Base-by-base conservation (phyloP, 37 sponge, comb jelly and placozoan species). In the Agelas oroides region DNA sequence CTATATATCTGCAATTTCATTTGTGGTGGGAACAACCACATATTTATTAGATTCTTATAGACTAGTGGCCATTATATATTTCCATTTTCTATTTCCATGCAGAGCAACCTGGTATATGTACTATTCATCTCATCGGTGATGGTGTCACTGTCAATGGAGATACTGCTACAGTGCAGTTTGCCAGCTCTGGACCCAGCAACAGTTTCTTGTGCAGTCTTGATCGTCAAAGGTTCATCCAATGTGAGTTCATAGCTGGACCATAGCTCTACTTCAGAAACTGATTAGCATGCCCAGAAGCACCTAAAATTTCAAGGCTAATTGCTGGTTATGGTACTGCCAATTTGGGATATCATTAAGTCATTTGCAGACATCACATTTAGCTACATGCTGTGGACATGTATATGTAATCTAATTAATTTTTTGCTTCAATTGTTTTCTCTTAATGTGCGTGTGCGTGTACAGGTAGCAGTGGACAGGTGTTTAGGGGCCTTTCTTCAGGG, bases 121-220 rank as follows among this genome's bases (percentile, higher is more conserved):
- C 24, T 15, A 11, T 57, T 5, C 75, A 75, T 17, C 27, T 58
- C 59, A 75, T 75, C 75, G 56, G 56, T 24, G 59, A 56, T 12
- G 75, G 75, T 18, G 59, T 56, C 6, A 57, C 59, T 56, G 59
- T 75, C 15, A 57, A 16, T 75, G 75, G 75, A 30, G 25, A 75
- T 33, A 58, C 33, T 28, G 75, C 75, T 18, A 75, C 75, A 1
- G 31, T 75, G 18, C 59, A 75, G 33, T 75, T 75, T 30, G 16
- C 1, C 23, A 58, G 59, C 20, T 27, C 33, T 16, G 75, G 75
- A 28, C 34, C 57, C 8, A 14, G 23, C 27, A 30, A 54, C 5
- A 1, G 5, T 27, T 75, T 57, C 73, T 53, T 72, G 27, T 72
- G 73, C 28, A 24, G 15, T 17, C 53, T 72, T 18, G 53, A 72